Base-by-base conservation (phyloP, 2,797 vertebrate genomes). In the Erithacus rubecula region DNA sequence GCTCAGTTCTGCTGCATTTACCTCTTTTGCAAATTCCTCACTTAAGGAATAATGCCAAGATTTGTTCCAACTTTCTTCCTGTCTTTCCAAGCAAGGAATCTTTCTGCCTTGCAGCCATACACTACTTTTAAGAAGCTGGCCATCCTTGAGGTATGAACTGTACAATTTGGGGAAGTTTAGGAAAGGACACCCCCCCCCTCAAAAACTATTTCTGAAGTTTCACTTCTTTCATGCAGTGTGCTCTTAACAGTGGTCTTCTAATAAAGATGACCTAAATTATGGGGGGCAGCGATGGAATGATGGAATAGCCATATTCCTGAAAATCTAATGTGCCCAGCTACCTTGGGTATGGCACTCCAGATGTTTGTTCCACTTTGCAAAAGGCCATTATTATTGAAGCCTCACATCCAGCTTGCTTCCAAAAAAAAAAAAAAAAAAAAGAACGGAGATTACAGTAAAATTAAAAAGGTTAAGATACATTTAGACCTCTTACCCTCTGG, bases 391-490 rank as follows among this genome's bases (percentile, higher is more conserved):
- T 30, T 67, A 71, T 2, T 74, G 43, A 87, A 59, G 49, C 75
- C 63, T 82, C 19, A 69, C 37, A 71, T 79, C 53, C 65, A 80
- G 82, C 26, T 44, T 67, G 75, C 79, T 87, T 80, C 20, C 24
- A 36, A 34, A 34, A 34, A 55, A 55, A n/a, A 75, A 59, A 44
- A 77, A 84, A 43, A 82, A 62, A 44, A 83, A 77, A 4, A 6
- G 37, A 29, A 91, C 0, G 0, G 68, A 92, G 67, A 75, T 47
- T 75, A 67, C 18, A 90, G 72, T 62, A 90, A 91, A 94, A 90
- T 91, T 91, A 83, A 83, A 93, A 97, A 89, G 80, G 67, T 43
- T n/a, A 89, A 89, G 85, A 79, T 56, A 76, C 60, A n/a, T 36
- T 90, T 69, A 79, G 70, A 65, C 69, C 70, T 87, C 58, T 51